A percentile compares a stretch with the other conserved stretches of the same genome.
Conservation (phyloP, 2,797 vertebrate genomes). For the Parauchenoglanis ngamensis region DNA sequence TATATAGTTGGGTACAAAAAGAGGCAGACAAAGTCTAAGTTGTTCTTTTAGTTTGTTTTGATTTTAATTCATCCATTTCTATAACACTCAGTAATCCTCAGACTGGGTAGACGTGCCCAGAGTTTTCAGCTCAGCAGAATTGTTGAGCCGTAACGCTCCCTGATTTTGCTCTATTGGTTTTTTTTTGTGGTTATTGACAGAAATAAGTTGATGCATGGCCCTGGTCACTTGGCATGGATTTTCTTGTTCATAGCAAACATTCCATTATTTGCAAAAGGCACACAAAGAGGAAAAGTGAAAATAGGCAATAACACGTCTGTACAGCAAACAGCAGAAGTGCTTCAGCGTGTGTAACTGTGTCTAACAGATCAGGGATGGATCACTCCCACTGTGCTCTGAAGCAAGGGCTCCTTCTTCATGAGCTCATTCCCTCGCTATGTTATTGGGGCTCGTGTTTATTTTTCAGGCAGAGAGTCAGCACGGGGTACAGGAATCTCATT, state of each 20-base stretch:
- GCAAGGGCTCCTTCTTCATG: constrained; percentile 3
- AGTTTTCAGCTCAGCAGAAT: constrained; percentile 18
- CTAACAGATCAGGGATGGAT: not conserved
- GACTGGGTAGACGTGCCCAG: constrained; percentile 1
- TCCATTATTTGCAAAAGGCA: constrained; percentile 14
- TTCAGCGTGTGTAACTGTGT: not conserved
- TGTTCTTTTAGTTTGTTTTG: constrained; percentile 26
- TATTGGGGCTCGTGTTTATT: constrained; percentile 16
- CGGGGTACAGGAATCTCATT: not conserved
- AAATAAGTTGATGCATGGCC: constrained; percentile 19
- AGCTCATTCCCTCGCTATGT: constrained; percentile 13
- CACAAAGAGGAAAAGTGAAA: constrained; percentile 11
- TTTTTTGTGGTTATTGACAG: constrained; percentile 25
- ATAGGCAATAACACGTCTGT: constrained; percentile 10
- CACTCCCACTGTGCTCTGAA: not conserved
- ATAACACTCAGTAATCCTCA: constrained; percentile 19
- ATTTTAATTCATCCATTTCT: constrained; percentile 25
- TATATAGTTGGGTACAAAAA: constrained; percentile 2
- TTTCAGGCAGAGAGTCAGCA: constrained; percentile 12
- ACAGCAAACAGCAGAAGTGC: constrained; percentile 14
- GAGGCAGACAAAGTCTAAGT: constrained; percentile 22
- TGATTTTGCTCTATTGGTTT: constrained; percentile 16
- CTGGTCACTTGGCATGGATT: constrained; percentile 16
- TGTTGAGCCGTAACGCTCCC: constrained; percentile 24
- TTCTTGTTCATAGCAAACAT: constrained; percentile 33